Evolutionary conservation across 2,797 vertebrate genomes (phyloP), one percentile per base, ranked within the genome.

Genomic region (Gadopsis marmoratus): DNA sequence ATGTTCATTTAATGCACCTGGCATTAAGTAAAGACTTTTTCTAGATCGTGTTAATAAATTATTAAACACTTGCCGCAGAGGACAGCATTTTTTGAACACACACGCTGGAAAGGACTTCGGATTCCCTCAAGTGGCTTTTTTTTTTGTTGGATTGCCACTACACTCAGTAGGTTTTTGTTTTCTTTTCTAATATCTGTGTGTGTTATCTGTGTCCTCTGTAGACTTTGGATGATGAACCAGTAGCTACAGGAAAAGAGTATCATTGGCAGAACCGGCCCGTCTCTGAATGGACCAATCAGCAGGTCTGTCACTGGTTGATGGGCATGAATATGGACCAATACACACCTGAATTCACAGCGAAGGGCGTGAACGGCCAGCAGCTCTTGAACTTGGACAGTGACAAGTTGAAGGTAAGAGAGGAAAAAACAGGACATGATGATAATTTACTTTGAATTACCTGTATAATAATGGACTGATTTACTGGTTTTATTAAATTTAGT

Each of bases 261-360:
- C 97, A 97, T 41, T 97, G 97, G 97, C 97, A 97, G 85, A 97
- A 92, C 83, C 94, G 97, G 71, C 95, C 96, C 5, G 93, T 97
- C 77, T 94, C 94, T 68, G 95, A 98, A 62, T 97, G 97, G 97
- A 98, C 95, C 83, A 95, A 94, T 78, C 96, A 97, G 82, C 96
- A 97, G 92, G 96, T 97, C 60, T 97, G 96, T 86, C 96, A 97
- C 87, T 97, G 96, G 96, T 74, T 97, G 88, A 97, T 96, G 94
- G 97, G 97, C 82, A 96, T 97, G 95, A 97, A 97, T 78, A 95
- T 97, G 96, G 97, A 98, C 88, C 97, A 97, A 73, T 96, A 96
- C 69, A 96, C 96, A 31, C 71, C 92, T 1, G 96, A 97, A 81
- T 97, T 98, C 88, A 97, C 95, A 5, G 86, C 95, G 26, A 96